A percentile compares a stretch with the other conserved stretches of the same genome.
Conservation (phyloP, 2,888 invertebrate genomes). For the Aplocera efformata region DNA sequence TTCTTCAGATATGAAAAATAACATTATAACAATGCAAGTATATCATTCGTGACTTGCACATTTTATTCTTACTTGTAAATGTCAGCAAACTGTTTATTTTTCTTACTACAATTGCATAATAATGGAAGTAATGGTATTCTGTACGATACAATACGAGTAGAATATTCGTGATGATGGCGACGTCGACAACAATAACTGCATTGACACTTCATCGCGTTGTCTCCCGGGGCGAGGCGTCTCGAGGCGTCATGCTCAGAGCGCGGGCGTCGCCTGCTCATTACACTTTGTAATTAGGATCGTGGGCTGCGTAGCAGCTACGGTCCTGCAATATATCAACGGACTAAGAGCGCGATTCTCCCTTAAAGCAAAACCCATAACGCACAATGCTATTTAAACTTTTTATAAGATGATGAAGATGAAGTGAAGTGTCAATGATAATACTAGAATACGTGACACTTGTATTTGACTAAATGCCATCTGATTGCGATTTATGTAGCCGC, state of each 20-base stretch:
- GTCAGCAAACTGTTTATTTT: no score
- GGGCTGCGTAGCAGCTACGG: conserved; percentile 57
- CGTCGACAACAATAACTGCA: conserved; percentile 20
- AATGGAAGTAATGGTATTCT: no score
- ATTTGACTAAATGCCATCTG: no score
- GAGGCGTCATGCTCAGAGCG: conserved; percentile 43
- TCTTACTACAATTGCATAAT: no score
- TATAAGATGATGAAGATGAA: no score
- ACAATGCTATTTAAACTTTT: conserved; percentile 61
- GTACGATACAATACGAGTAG: background rate
- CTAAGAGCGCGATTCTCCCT: conserved; percentile 34
- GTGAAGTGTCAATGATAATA: conserved; percentile 70
- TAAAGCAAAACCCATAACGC: conserved; percentile 49
- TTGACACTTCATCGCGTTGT: conserved; percentile 32
- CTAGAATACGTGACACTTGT: no score
- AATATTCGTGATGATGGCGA: conserved; percentile 3
- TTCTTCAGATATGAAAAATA: no score
- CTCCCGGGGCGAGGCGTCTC: conserved; percentile 24
- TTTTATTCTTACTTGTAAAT: no score
- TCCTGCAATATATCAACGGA: conserved; percentile 69
- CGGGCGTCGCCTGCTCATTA: conserved; percentile 63
- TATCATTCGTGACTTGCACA: no score
- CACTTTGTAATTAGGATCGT: conserved; percentile 76
- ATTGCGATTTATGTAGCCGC: no score
- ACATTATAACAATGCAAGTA: no score